Base-by-base conservation (phyloP, 2,797 vertebrate genomes). In the Liasis olivaceus region DNA sequence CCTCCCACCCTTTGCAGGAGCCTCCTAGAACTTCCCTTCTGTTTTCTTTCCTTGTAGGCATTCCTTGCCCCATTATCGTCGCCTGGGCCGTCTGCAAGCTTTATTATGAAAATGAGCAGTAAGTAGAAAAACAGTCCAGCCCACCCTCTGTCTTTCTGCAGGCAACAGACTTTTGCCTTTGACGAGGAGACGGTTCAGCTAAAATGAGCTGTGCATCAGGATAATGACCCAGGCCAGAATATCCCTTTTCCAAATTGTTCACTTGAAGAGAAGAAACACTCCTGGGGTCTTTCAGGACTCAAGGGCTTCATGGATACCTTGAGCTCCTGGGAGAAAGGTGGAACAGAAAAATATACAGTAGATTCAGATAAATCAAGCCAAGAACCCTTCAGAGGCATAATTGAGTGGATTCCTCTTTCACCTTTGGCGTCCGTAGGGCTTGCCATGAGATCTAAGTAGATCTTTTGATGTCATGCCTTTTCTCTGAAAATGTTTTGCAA, bases 91-190 rank as follows among this genome's bases (percentile, higher is more conserved):
- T 99, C 69, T 98, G 98, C 92, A 99, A 99, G 94, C 97, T 99
- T 1, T 99, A 98, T 97, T 98, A 99, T 91, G 99, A 99, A 97
- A 99, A 99, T 87, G 98, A 99, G 95, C 98, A 99, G 99, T 99
- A 97, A 98, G 99, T 98, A 85, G 22, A 12, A 81, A 28, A 66
- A 85, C 12, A 1, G 72, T 89, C 87, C 0, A 77, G 20, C 63
- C 60, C 66, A 4, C 20, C 0, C 66, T 24, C 89, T n/a, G 2
- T 26, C 77, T 5, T 93, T 28, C 31, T 87, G 54, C 88, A 89
- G 42, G 22, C 42, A 54, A 5, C 31, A 47, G 17, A 4, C 1
- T 17, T 69, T 60, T 26, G 3, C 1, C 13, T 28, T 36, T 8
- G 12, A 15, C 0, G 2, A 54, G 31, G 2, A 64, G 87, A 47